phyloP scores from a whole-genome alignment of 2,888 invertebrate species.

The Cremastobaeus sp. region DNA sequence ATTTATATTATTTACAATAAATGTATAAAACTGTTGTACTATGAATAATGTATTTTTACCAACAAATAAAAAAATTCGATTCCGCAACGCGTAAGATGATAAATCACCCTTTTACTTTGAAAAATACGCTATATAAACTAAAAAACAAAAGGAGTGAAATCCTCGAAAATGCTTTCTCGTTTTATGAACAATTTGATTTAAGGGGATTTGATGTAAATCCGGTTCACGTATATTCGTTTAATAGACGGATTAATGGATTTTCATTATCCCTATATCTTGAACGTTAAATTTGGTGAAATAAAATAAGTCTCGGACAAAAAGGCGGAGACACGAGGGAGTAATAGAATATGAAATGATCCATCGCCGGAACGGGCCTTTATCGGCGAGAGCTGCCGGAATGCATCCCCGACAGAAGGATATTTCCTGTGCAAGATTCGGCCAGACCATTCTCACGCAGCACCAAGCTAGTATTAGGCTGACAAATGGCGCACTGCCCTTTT shows the following conservation, averaged over 20 bases:
- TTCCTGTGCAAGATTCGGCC: conserved; percentile 37
- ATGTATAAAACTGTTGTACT: too few relatives aligned
- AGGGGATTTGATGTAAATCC: conserved; percentile 3
- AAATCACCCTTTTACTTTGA: too few relatives aligned
- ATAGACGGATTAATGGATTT: conserved; percentile 24
- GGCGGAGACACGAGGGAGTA: conserved; percentile 7
- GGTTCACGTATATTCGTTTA: conserved; percentile 9
- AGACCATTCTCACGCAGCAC: conserved; percentile 32
- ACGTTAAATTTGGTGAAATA: conserved; percentile 17
- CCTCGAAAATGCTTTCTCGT: not conserved
- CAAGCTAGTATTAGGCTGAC: conserved; percentile 45
- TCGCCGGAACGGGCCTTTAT: conserved; percentile 22
- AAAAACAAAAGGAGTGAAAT: not conserved
- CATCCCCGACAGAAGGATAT: conserved; percentile 30
- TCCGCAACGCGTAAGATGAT: too few relatives aligned
- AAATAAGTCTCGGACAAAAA: not conserved
- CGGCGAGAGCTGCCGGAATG: conserved; percentile 11
- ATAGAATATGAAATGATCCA: conserved; percentile 31
- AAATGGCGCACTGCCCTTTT: conserved; percentile 45
- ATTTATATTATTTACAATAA: too few relatives aligned
- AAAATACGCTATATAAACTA: not conserved
- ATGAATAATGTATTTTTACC: too few relatives aligned
- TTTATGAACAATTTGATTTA: conserved; percentile 8
- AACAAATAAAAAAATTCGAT: not conserved
- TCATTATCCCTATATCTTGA: conserved; percentile 20